Evolutionary conservation across 1,140 invertebrate species (phyloP).

Genomic region (Heliconius hewitsoni): DNA sequence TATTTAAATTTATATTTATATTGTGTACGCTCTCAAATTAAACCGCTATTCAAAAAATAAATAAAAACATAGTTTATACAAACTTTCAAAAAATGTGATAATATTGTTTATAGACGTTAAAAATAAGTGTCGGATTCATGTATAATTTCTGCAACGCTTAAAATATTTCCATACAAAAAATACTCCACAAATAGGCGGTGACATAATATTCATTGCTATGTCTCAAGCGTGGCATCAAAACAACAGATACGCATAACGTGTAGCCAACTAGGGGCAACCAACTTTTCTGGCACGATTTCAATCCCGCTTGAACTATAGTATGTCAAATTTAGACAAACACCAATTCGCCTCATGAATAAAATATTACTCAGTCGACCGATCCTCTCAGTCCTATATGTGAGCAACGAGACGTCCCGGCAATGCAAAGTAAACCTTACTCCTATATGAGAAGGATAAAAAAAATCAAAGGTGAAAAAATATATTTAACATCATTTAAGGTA

Average conservation of each 20-base stretch:
- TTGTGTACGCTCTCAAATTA: neutral
- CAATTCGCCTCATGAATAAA: constrained; percentile 62
- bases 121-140: neutral
- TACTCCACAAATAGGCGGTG: neutral
- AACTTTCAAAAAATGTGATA: neutral
- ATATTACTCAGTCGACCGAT: constrained; percentile 51
- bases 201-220: constrained; percentile 15
- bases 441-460: constrained; percentile 17
- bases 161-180: neutral
- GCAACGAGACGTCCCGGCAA: constrained; percentile 3
- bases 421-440: constrained; percentile 20
- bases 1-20: neutral
- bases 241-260: constrained; percentile 34
- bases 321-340: constrained; percentile 69
- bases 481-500: constrained; percentile 19
- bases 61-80: too few species aligned
- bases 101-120: too few species aligned
- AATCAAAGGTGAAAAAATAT: constrained; percentile 2
- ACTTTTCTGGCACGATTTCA: constrained; percentile 59
- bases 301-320: constrained; percentile 52
- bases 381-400: constrained; percentile 31
- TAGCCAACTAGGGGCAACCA: constrained; percentile 36
- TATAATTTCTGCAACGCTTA: neutral
- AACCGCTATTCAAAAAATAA: neutral
- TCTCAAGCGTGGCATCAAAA: constrained; percentile 13